Evolutionary conservation across 92 coral and sea anemone species (phyloP), one percentile per base, ranked within the genome.

Genomic region (Parazoanthus darwini): DNA sequence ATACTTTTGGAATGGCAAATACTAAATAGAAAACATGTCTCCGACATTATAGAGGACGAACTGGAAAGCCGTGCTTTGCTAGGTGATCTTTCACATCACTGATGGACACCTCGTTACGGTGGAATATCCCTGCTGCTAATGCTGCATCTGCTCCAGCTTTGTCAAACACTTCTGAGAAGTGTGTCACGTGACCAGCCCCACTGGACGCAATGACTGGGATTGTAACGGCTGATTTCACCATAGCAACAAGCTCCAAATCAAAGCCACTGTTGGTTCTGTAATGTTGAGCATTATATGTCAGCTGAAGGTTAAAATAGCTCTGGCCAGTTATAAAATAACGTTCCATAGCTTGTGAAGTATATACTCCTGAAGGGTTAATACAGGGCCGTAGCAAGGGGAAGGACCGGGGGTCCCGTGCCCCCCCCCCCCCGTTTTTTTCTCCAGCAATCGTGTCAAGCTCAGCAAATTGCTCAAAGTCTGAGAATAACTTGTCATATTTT

Each of bases 141-240:
- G 92, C 93, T 22, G 91, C 93, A 56, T 91, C 91, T 6, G 93
- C 93, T 22, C 86, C 71, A 22, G 93, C 84, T 46, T 85, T 79
- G 66, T 77, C 89, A 79, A 91, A 91, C 82, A 91, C 91, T 36
- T 91, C 91, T 16, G 91, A 73, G 65, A 91, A 91, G 66, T 91
- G 91, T 23, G 86, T 46, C 80, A 91, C 93, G 6, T 85, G 91
- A 38, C 93, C 93, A 29, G 93, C 93, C n/a, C 93, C 93, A 79
- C 93, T 91, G 37, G 93, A 91, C 18, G 93, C 93, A 39, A 91
- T 91, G 78, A 91, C 93, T 4, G 93, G 93, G 50, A 91, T 91
- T 14, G 89, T 74, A 67, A 91, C 93, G 9, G 93, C 91, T 78
- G 89, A 79, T 77, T 89, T 91, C 26, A 91, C 93, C 93, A 91